These are phyloP conservation scores for Litoditis marina DNA, from an alignment of 2,888 invertebrate genomes.

Conservation along the genomic window DNA sequence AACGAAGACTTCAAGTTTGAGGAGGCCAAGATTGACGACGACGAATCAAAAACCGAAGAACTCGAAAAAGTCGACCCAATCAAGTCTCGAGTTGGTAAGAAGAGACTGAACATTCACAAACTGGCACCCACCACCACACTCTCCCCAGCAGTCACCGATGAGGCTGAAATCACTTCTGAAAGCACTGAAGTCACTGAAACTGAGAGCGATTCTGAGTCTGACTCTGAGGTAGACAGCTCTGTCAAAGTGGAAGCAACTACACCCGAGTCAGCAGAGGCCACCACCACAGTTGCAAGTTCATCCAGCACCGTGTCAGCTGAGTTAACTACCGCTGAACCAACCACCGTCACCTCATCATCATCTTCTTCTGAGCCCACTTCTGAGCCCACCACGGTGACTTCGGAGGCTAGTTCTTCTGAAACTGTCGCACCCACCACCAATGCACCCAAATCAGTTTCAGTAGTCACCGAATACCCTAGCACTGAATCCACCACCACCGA, in stretches of 20 bases:
- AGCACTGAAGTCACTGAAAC: not conserved
- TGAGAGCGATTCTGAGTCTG: not conserved
- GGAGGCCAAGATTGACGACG: slow-evolving; percentile 6
- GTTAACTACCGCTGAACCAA: no score
- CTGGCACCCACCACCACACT: slow-evolving; percentile 2
- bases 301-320: slow-evolving; percentile 1
- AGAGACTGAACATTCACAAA: no score
- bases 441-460: no score
- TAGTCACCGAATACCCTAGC: no score
- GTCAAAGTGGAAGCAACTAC: no score
- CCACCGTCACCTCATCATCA: no score
- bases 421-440: slow-evolving; percentile 1
- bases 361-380: no score
- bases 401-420: not conserved
- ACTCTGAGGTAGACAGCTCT: not conserved
- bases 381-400: not conserved
- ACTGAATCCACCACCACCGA: no score
- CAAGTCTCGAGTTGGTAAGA: no score
- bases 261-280: no score
- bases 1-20: slow-evolving; percentile 14
- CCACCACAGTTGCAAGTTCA: slow-evolving; percentile 8
- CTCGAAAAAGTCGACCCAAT: slow-evolving; percentile 2
- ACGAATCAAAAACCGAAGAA: not conserved
- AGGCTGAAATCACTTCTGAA: not conserved
- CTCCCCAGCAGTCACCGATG: not conserved